These are phyloP conservation scores for Loris lydekkerianus DNA, from an alignment of 2,797 vertebrate species.

Conservation along the genomic window DNA sequence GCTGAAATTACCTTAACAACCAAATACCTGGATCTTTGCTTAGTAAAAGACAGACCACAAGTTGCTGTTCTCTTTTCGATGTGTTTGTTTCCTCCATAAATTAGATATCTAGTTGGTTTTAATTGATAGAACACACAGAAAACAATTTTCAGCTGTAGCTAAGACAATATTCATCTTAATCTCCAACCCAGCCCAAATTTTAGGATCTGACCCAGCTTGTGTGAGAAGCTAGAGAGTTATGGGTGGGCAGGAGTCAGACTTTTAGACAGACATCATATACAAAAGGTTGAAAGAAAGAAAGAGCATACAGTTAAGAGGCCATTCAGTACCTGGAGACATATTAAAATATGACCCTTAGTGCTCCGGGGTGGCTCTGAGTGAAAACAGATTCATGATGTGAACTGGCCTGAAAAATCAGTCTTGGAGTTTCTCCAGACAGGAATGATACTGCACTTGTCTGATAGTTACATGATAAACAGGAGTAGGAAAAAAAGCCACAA, in stretches of 20 bases:
- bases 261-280: neutral
- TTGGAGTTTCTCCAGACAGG: neutral
- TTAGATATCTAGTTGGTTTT: neutral
- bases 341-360: neutral
- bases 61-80: neutral
- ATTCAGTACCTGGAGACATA: neutral
- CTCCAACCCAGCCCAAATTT: neutral
- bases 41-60: neutral
- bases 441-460: neutral
- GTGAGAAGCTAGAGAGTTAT: neutral
- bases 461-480: neutral
- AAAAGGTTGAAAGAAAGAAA: neutral
- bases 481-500: neutral
- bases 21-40: neutral
- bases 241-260: neutral
- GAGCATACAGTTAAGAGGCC: neutral
- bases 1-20: neutral
- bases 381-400: neutral
- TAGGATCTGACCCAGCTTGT: neutral
- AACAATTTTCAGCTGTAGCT: neutral
- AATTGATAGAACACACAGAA: neutral
- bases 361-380: neutral
- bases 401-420: neutral
- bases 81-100: neutral
- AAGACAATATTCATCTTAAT: neutral